These are phyloP conservation scores for Petroica traversi DNA, from an alignment of 2,113 vertebrate genomes.

Conservation along the genomic window DNA sequence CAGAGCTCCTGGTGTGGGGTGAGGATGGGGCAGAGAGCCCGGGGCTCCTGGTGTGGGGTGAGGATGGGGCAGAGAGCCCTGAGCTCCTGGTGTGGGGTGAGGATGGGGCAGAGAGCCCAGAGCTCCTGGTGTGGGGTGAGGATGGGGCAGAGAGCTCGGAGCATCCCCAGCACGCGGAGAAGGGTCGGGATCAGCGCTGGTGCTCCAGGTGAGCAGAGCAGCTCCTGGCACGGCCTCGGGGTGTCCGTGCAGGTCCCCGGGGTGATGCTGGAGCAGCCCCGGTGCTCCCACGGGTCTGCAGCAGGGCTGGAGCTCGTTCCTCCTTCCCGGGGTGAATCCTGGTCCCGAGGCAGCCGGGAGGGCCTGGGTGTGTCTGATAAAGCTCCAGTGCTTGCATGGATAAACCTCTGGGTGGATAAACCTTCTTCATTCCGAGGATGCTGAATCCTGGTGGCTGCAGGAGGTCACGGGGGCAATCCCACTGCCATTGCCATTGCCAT, in stretches of 20 bases:
- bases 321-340: background rate
- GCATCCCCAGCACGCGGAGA: rapidly evolving
- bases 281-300: rapidly evolving
- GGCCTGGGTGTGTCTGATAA: rapidly evolving
- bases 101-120: background rate
- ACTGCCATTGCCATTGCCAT: rapidly evolving
- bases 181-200: rapidly evolving
- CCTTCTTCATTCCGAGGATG: background rate
- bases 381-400: background rate
- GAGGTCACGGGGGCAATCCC: background rate
- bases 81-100: background rate
- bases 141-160: rapidly evolving
- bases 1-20: background rate
- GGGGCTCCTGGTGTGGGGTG: background rate
- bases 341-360: rapidly evolving
- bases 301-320: rapidly evolving
- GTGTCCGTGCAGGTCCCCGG: background rate
- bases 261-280: background rate
- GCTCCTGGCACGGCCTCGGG: rapidly evolving
- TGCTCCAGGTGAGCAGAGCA: background rate
- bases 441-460: background rate
- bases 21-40: rapidly evolving
- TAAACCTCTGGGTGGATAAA: background rate
- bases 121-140: background rate
- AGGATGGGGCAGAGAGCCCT: background rate